These are phyloP conservation scores for Trinectes maculatus DNA, from an alignment of 2,113 vertebrate genomes.

Conservation along the genomic window DNA sequence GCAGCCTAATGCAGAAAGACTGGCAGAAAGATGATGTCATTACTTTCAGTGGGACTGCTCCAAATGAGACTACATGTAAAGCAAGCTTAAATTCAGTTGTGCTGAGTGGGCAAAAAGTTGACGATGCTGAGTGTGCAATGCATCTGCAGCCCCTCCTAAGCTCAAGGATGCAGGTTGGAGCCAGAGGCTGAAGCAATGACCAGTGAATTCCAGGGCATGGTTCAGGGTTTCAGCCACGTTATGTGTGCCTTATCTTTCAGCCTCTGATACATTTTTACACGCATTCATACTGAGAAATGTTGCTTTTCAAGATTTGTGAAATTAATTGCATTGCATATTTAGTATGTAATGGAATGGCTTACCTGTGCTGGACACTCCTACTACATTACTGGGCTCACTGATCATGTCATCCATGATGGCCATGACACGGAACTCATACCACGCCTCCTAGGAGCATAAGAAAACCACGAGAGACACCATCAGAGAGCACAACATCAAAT, in stretches of 20 bases:
- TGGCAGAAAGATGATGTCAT: conserved; percentile 68
- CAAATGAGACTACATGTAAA: conserved; percentile 49
- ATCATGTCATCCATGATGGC: conserved; percentile 97
- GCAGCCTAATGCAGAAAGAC: conserved; percentile 5
- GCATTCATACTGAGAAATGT: neutral
- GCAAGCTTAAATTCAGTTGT: conserved; percentile 47
- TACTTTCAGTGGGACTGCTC: conserved; percentile 41
- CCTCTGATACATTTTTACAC: neutral
- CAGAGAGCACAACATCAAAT: neutral
- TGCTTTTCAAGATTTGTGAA: neutral
- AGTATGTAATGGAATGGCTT: conserved; percentile 28
- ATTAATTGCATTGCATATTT: neutral
- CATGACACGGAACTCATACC: conserved; percentile 97
- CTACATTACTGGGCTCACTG: conserved; percentile 96
- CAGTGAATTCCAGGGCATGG: neutral
- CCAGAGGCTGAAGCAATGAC: conserved; percentile 27
- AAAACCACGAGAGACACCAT: conserved; percentile 5
- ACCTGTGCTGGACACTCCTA: conserved; percentile 98
- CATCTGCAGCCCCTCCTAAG: conserved; percentile 12
- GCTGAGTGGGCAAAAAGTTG: conserved; percentile 62
- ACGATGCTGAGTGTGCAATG: conserved; percentile 67
- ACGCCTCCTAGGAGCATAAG: conserved; percentile 86
- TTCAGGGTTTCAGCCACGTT: neutral
- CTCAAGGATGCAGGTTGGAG: conserved; percentile 27
- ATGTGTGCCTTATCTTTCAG: neutral